Evolutionary conservation across 2,888 invertebrate genomes (phyloP).

Genomic region (Melinaea menophilus): DNA sequence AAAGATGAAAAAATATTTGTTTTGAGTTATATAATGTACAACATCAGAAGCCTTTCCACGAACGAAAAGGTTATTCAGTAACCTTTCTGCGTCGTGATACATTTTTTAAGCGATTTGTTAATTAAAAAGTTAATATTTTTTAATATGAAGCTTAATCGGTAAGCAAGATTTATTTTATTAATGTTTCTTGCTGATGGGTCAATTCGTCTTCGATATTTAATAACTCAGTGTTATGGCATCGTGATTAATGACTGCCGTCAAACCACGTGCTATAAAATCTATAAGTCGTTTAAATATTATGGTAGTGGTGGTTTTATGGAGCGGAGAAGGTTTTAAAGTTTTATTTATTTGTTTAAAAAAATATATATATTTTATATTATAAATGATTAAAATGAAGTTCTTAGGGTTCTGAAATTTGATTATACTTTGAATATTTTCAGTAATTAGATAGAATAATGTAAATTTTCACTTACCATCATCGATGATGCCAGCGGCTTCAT

Average conservation of each 20-base stretch:
- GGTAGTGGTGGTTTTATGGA: neutral
- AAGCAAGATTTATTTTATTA: neutral
- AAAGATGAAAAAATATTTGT: too few species aligned
- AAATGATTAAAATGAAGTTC: neutral
- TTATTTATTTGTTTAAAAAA: neutral
- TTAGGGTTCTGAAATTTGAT: neutral
- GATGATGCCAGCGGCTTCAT: conserved; percentile 70
- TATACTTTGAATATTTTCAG: too few species aligned
- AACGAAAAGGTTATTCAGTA: too few species aligned
- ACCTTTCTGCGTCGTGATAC: too few species aligned
- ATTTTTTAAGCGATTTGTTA: too few species aligned
- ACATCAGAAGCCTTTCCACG: neutral
- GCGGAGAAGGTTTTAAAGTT: neutral
- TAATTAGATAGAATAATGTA: neutral
- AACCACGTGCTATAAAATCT: neutral
- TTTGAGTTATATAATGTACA: neutral
- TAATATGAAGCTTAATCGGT: too few species aligned
- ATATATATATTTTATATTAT: too few species aligned
- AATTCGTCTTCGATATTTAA: conserved; percentile 2
- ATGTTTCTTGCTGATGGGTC: neutral
- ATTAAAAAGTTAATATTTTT: too few species aligned
- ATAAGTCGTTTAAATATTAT: neutral
- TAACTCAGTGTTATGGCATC: neutral
- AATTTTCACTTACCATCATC: conserved; percentile 67
- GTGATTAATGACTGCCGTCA: conserved; percentile 2